Evolutionary conservation across 2,113 vertebrate genomes (phyloP), one percentile per base, ranked within the genome.

Genomic region (Carassius auratus): DNA sequence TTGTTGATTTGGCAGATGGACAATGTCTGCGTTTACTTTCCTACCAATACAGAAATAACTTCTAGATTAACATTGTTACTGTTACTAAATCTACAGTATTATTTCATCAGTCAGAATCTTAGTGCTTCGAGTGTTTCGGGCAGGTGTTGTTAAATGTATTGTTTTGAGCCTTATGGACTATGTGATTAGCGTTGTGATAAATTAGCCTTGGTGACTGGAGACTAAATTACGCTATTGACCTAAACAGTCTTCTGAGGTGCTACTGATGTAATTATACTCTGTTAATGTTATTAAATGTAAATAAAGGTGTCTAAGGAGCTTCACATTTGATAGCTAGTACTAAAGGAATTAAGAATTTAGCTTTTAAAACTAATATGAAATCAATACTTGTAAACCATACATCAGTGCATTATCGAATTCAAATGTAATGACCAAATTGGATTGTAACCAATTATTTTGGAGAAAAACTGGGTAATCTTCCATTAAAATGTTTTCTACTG

Each of bases 101-200:
- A 21, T 59, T n/a, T 59, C 57, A 61, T 61, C 21, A 61, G 3
- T n/a, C 57, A 61, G 57, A n/a, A 61, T n/a, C 2, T 92, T 38
- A n/a, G 8, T 42, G 36, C 36, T 68, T 26, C 14, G 8, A 55
- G 15, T 19, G 8, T 69, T 3, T 69, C 66, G 38, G 5, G 15
- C 52, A 55, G 33, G 10, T 71, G 17, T 21, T 19, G 33, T 71
- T 71, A 93, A 86, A 78, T 89, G 89, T 94, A 94, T 94, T 95
- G 93, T 94, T 93, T 88, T 93, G 93, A 90, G 91, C 91, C 23
- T 90, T 86, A 86, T 88, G 38, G 88, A 86, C 90, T 91, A 93
- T 92, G 89, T 89, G 93, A 94, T 95, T 94, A 95, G 81, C 68
- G 42, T 62, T 62, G 84, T 94, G 94, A 94, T 93, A 92, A 95